Conservation (phyloP, 2,113 vertebrate genomes). For the Todiramphus chloris region DNA sequence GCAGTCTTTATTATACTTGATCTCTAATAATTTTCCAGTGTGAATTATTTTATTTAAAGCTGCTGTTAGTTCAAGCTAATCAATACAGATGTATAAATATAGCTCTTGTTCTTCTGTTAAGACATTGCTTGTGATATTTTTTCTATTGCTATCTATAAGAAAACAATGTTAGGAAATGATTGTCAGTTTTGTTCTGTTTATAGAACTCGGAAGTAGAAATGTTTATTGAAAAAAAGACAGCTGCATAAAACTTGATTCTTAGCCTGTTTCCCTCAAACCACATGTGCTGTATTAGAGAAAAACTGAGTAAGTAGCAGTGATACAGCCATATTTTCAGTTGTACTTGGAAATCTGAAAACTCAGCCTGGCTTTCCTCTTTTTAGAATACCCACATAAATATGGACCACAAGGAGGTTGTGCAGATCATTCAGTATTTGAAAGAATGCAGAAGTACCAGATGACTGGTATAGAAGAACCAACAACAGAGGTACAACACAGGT, state of each 20-base stretch:
- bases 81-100: neutral
- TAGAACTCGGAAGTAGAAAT: neutral
- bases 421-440: constrained; percentile 93
- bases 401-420: constrained; percentile 95
- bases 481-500: constrained; percentile 65
- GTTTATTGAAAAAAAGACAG: neutral
- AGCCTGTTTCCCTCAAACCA: neutral
- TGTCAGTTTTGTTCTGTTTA: neutral
- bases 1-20: neutral
- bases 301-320: neutral
- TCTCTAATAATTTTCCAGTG: neutral
- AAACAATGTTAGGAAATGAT: neutral
- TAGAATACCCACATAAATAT: constrained; percentile 97
- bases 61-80: neutral
- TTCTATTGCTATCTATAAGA: neutral
- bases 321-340: neutral
- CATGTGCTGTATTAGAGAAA: neutral
- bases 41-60: neutral
- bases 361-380: constrained; percentile 46
- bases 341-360: neutral
- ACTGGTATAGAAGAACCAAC: constrained; percentile 77
- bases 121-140: neutral
- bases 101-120: neutral
- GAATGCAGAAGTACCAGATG: constrained; percentile 92
- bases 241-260: neutral